These are phyloP conservation scores for Ochotona curzoniae DNA, from an alignment of 2,113 vertebrate genomes.

Conservation along the genomic window DNA sequence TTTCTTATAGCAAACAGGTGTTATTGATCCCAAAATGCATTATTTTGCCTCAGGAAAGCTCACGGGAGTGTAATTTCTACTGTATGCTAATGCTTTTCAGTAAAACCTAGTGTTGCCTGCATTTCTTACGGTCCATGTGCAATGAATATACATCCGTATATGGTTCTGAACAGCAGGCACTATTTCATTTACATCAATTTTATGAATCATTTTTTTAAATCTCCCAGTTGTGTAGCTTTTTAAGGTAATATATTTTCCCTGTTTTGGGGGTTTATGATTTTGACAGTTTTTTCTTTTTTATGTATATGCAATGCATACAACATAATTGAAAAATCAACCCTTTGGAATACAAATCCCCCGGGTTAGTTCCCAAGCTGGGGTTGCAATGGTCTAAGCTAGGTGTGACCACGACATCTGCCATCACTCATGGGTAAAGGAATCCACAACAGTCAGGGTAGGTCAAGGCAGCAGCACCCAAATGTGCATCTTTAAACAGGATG, in stretches of 20 bases:
- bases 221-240: not conserved
- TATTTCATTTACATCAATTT: not conserved
- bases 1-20: slow-evolving; percentile 7
- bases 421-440: no score
- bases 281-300: not conserved
- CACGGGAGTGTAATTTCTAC: not conserved
- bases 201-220: not conserved
- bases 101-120: not conserved
- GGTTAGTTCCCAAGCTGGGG: no score
- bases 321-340: not conserved
- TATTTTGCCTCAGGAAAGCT: not conserved
- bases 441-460: no score
- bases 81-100: not conserved
- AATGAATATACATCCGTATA: slow-evolving; percentile 9
- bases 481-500: no score
- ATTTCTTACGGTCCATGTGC: not conserved
- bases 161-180: not conserved
- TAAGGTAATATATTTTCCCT: slow-evolving; percentile 2
- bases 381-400: no score
- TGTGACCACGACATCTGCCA: no score
- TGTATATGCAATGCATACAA: not conserved
- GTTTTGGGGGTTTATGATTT: not conserved
- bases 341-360: no score
- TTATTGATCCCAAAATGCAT: not conserved
- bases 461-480: no score